Percentiles rank a stretch among this genome's conserved stretches.
Conservation (phyloP, 2,113 vertebrate species). For the Pantherophis guttatus region DNA sequence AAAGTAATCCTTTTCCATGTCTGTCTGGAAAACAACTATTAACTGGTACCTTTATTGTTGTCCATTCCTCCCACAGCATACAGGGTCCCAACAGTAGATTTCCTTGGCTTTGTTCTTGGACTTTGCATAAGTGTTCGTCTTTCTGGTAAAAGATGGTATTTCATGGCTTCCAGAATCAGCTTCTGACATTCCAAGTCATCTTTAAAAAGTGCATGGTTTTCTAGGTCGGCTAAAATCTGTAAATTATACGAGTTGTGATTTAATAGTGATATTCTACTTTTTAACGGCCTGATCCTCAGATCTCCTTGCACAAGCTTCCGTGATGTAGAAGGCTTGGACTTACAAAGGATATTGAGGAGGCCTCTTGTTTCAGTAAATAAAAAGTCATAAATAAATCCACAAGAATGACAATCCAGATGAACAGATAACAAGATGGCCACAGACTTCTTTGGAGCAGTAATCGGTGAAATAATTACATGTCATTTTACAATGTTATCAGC, state of each 20-base stretch:
- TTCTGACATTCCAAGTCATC: conserved; percentile 82
- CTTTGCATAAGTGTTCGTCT: conserved; percentile 82
- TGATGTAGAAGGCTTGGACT: neutral
- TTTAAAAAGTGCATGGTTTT: conserved; percentile 80
- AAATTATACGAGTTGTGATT: conserved; percentile 45
- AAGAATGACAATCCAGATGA: neutral
- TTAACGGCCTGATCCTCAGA: neutral
- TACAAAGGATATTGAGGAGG: neutral
- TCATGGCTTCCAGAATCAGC: conserved; percentile 82
- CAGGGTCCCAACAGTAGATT: conserved; percentile 78
- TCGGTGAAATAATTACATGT: neutral
- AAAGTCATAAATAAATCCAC: neutral
- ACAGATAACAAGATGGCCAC: neutral
- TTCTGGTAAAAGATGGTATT: conserved; percentile 80
- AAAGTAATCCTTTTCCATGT: neutral
- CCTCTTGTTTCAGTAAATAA: neutral
- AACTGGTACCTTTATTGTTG: conserved; percentile 77
- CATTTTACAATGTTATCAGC: too few species aligned
- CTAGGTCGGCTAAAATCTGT: conserved; percentile 80
- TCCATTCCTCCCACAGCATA: conserved; percentile 83
- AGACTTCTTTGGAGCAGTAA: neutral
- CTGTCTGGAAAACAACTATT: conserved; percentile 14
- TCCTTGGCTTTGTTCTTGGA: conserved; percentile 79
- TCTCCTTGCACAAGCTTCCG: neutral
- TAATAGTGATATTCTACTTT: conserved; percentile 25